Evolutionary conservation across 2,888 invertebrate genomes (phyloP).

Genomic region (Cataglyphis altisquamis): DNA sequence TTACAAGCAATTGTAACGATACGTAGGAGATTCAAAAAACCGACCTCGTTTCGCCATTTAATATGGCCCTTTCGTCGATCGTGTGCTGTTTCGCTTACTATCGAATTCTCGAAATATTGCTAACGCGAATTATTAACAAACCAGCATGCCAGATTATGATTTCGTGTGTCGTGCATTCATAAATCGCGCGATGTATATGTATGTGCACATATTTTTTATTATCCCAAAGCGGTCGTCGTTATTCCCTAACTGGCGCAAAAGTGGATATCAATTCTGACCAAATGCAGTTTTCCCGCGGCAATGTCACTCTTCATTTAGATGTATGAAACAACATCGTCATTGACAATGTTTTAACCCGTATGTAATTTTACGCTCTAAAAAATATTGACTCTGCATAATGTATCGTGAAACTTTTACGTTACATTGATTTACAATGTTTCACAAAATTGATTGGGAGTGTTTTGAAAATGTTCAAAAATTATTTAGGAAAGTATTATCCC

Average conservation of each 20-base stretch:
- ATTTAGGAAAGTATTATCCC: background rate
- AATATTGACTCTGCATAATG: background rate
- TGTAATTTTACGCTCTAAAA: conserved; percentile 9
- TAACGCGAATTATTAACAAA: conserved; percentile 47
- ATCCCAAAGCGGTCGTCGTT: conserved; percentile 55
- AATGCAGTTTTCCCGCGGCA: background rate
- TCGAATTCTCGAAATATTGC: conserved; percentile 50
- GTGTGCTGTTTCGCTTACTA: conserved; percentile 30
- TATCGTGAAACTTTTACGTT: background rate
- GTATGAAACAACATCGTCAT: conserved; percentile 4
- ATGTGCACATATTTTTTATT: conserved; percentile 36
- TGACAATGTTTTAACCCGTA: conserved; percentile 16
- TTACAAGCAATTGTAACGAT: conserved; percentile 67
- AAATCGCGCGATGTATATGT: conserved; percentile 30
- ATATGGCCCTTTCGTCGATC: conserved; percentile 20
- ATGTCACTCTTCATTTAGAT: conserved; percentile 17
- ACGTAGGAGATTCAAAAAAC: conserved; percentile 59
- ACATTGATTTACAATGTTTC: background rate
- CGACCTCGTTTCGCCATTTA: conserved; percentile 20
- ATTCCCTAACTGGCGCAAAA: conserved; percentile 50
- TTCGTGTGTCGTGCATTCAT: conserved; percentile 47
- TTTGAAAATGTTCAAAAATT: background rate
- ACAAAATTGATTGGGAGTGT: background rate
- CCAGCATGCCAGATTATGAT: conserved; percentile 34
- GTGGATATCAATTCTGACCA: conserved; percentile 46